phyloP scores from a whole-genome alignment of 2,797 vertebrate species.

The Trichosurus vulpecula region DNA sequence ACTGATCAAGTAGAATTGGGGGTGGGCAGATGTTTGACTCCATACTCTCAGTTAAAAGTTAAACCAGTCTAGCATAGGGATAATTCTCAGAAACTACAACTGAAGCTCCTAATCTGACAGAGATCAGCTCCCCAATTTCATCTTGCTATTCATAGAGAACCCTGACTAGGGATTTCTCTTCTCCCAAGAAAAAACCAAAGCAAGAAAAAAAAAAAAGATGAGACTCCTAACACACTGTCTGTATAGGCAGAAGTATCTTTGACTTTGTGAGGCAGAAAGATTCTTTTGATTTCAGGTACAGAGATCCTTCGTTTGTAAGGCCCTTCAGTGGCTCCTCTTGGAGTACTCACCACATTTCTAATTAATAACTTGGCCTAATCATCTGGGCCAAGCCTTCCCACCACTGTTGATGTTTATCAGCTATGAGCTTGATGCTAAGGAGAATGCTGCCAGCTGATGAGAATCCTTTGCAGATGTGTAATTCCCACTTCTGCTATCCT shows the following conservation, averaged over 20 bases:
- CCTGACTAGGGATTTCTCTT: neutral
- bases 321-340: neutral
- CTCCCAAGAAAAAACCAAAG: neutral
- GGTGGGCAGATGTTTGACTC: neutral
- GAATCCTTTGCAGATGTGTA: neutral
- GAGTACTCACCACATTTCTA: neutral
- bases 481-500: neutral
- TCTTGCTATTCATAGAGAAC: neutral
- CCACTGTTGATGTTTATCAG: neutral
- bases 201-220: neutral
- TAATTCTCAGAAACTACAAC: neutral
- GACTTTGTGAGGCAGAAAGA: neutral
- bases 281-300: neutral
- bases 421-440: neutral
- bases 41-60: neutral
- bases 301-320: neutral
- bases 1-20: neutral
- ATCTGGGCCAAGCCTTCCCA: neutral
- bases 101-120: neutral
- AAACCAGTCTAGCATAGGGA: neutral
- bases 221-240: neutral
- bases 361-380: neutral
- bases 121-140: neutral
- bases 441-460: neutral
- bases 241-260: too few relatives aligned